These are phyloP conservation scores for Tiliqua scincoides DNA, from an alignment of 2,113 vertebrate species.

Conservation along the genomic window DNA sequence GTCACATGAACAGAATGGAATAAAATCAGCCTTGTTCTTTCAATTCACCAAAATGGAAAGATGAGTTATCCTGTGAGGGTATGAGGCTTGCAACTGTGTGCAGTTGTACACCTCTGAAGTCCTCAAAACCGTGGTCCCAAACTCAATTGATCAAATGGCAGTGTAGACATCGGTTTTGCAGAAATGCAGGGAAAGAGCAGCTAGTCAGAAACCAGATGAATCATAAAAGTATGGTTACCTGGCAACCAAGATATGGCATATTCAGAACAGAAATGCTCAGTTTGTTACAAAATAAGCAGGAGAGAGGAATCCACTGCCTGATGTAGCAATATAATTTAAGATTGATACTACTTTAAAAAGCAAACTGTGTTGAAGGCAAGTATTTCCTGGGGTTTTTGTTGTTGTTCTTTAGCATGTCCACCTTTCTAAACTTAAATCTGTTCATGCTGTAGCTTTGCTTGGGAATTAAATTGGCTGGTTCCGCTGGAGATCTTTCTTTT, in stretches of 20 bases:
- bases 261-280: conserved; percentile 9
- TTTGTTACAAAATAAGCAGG: not conserved
- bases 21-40: conserved; percentile 58
- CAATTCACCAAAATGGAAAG: conserved; percentile 49
- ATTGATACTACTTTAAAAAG: too few species aligned
- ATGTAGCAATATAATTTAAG: not conserved
- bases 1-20: conserved; percentile 60
- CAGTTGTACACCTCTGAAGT: conserved; percentile 21
- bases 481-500: not conserved
- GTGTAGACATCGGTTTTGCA: conserved; percentile 30
- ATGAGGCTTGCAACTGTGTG: conserved; percentile 35
- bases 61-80: not conserved
- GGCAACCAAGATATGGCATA: not conserved
- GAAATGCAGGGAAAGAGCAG: conserved; percentile 30
- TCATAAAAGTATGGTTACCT: conserved; percentile 32
- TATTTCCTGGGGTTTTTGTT: not conserved
- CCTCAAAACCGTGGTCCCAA: conserved; percentile 42
- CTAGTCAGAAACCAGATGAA: conserved; percentile 52
- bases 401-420: not conserved
- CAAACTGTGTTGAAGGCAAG: not conserved
- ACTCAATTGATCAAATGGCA: conserved; percentile 46
- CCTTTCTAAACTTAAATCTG: not conserved
- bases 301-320: not conserved
- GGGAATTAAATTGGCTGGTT: not conserved
- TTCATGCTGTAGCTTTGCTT: not conserved